These are phyloP conservation scores for Origma solitaria DNA, from an alignment of 2,113 vertebrate genomes.

Conservation along the genomic window DNA sequence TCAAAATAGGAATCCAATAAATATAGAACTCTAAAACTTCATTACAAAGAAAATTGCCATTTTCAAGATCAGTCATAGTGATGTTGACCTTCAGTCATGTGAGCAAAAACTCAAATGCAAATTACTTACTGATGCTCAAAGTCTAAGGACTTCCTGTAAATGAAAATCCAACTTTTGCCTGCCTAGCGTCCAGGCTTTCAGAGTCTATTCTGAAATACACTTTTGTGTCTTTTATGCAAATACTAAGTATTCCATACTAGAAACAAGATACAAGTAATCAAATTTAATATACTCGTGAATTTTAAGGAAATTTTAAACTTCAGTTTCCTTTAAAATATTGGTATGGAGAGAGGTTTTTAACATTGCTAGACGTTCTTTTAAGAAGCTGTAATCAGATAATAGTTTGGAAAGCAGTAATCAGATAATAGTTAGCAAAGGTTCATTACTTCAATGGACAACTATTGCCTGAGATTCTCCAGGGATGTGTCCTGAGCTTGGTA, in stretches of 20 bases:
- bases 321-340: background rate
- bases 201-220: background rate
- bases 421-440: background rate
- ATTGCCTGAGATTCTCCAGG: background rate
- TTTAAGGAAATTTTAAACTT: background rate
- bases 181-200: background rate
- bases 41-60: background rate
- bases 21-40: background rate
- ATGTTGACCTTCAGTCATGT: background rate
- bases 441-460: background rate
- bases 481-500: background rate
- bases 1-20: background rate
- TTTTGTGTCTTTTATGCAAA: background rate
- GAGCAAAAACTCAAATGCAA: background rate
- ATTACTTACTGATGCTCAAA: background rate
- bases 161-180: background rate
- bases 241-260: background rate
- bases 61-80: background rate
- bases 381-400: background rate
- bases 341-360: background rate
- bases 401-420: background rate
- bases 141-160: background rate
- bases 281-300: background rate
- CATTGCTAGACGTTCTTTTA: background rate
- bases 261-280: background rate